Conservation (phyloP, 1,140 invertebrate genomes). For the Brachionus plicatilis region DNA sequence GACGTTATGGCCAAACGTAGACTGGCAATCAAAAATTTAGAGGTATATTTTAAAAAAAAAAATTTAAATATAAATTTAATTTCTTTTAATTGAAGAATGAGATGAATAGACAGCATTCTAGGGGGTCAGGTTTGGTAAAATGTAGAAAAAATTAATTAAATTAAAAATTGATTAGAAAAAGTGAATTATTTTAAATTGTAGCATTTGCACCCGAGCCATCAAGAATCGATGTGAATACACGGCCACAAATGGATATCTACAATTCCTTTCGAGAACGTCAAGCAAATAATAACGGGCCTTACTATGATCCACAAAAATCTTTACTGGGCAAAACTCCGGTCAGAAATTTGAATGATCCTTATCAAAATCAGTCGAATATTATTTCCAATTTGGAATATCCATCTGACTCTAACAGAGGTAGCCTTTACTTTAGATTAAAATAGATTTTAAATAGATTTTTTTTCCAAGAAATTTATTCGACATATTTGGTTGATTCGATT, state of each 20-base stretch:
- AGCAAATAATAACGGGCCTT: neutral
- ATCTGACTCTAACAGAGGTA: constrained; percentile 24
- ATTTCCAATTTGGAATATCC: constrained; percentile 24
- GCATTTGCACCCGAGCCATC: neutral
- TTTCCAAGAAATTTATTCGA: constrained; percentile 18
- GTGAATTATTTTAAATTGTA: neutral
- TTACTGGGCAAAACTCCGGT: neutral
- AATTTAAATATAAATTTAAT: neutral
- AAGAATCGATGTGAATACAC: neutral
- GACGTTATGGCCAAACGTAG: constrained; percentile 27
- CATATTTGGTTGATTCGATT: constrained; percentile 36
- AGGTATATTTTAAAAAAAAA: neutral
- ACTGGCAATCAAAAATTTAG: constrained; percentile 28
- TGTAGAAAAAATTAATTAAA: neutral
- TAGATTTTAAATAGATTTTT: neutral
- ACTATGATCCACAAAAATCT: constrained; percentile 3
- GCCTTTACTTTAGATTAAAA: neutral
- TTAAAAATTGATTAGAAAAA: neutral
- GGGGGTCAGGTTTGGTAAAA: neutral
- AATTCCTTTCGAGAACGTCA: neutral
- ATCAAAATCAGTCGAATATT: neutral
- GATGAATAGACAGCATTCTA: constrained; percentile 26
- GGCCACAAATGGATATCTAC: neutral
- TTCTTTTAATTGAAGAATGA: neutral
- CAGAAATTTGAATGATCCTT: constrained; percentile 17